These are phyloP conservation scores for Andricus quercusramuli DNA, from an alignment of 2,888 invertebrate species.

Conservation along the genomic window DNA sequence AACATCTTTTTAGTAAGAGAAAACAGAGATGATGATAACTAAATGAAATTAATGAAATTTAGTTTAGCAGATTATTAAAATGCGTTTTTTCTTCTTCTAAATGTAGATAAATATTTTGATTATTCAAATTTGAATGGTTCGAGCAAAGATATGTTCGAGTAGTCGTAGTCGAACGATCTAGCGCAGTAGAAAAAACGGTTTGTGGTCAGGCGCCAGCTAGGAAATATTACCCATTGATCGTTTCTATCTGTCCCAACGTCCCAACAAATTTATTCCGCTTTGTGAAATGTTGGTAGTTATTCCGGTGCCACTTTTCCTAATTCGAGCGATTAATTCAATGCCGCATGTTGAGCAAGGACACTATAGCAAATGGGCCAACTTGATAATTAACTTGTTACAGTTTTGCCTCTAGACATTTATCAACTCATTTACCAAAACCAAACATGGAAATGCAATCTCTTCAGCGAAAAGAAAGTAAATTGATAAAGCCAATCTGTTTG, in stretches of 20 bases:
- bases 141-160: too few species aligned
- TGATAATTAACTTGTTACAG: not conserved
- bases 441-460: not conserved
- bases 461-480: too few species aligned
- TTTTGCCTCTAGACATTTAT: not conserved
- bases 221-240: not conserved
- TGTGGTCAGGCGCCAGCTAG: not conserved
- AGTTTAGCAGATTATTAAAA: not conserved
- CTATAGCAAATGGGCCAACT: not conserved
- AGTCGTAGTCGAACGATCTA: not conserved
- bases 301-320: not conserved
- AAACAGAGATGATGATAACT: too few species aligned
- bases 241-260: not conserved
- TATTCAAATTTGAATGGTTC: not conserved
- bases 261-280: conserved; percentile 1
- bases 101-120: not conserved
- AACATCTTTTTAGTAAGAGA: too few species aligned
- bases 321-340: conserved; percentile 16
- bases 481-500: too few species aligned
- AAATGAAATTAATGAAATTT: not conserved
- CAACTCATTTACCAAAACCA: not conserved
- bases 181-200: not conserved
- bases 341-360: not conserved
- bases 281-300: not conserved
- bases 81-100: not conserved